Conservation (phyloP, 2,797 vertebrate species). For the Oceanodroma leucorhoa region DNA sequence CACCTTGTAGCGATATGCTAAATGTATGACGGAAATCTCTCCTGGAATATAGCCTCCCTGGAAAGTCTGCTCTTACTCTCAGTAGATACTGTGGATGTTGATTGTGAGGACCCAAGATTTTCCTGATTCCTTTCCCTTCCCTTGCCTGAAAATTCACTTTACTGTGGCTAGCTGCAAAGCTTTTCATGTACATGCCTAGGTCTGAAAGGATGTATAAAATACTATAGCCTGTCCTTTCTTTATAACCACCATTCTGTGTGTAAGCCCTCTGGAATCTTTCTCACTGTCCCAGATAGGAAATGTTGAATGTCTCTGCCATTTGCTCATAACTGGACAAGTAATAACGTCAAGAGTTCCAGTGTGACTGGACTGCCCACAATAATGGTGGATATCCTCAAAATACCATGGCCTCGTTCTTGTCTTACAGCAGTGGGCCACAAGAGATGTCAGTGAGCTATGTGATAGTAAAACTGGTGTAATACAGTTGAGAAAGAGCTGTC, state of each 20-base stretch:
- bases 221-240: background rate
- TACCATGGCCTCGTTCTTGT: background rate
- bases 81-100: background rate
- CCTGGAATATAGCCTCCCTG: background rate
- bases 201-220: background rate
- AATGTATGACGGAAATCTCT: background rate
- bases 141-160: background rate
- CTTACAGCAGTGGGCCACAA: background rate
- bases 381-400: background rate
- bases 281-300: background rate
- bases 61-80: background rate
- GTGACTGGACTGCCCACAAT: background rate
- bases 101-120: background rate
- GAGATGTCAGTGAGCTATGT: background rate
- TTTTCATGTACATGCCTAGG: background rate
- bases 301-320: background rate
- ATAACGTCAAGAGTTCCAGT: background rate
- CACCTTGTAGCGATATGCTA: background rate
- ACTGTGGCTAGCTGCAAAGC: fast-evolving
- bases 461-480: background rate
- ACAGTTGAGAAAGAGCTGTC: background rate
- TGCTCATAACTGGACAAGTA: background rate
- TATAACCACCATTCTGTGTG: background rate
- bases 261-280: background rate
- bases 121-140: background rate